These are phyloP conservation scores for Pachymerium ferrugineum DNA, from an alignment of 2,888 invertebrate species.

Conservation along the genomic window DNA sequence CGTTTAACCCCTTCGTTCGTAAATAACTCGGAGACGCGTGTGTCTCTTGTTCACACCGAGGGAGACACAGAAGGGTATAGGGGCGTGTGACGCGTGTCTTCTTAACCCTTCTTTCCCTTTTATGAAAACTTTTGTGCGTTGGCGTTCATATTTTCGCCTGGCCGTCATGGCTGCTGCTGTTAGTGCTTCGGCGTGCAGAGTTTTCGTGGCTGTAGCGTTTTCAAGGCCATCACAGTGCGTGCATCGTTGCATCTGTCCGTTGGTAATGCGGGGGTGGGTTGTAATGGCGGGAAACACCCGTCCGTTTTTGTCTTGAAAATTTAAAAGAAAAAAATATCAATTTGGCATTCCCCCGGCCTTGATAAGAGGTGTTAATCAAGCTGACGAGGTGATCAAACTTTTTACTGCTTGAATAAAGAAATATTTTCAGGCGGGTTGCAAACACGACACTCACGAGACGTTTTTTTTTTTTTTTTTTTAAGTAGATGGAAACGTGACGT, in stretches of 20 bases:
- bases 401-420: too few species aligned
- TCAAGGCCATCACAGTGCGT: constrained; percentile 5
- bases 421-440: too few species aligned
- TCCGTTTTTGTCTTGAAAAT: background rate
- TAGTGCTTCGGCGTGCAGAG: background rate
- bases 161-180: constrained; percentile 23
- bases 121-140: constrained; percentile 21
- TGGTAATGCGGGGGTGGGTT: constrained; percentile 6
- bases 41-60: constrained; percentile 16
- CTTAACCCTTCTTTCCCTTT: background rate
- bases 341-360: background rate
- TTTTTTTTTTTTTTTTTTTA: background rate
- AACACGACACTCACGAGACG: background rate
- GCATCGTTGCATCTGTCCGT: constrained; percentile 20
- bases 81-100: constrained; percentile 9
- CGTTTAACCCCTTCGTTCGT: constrained; percentile 27
- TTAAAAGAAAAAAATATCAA: background rate
- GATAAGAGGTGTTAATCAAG: constrained; percentile 14
- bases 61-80: background rate
- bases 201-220: constrained; percentile 5
- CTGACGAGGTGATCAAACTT: constrained; percentile 11
- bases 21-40: constrained; percentile 8
- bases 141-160: background rate
- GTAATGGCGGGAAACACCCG: constrained; percentile 8
- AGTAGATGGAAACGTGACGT: background rate